Base-by-base conservation (phyloP, 2,113 vertebrate species). In the Cyprinodon tularosa region DNA sequence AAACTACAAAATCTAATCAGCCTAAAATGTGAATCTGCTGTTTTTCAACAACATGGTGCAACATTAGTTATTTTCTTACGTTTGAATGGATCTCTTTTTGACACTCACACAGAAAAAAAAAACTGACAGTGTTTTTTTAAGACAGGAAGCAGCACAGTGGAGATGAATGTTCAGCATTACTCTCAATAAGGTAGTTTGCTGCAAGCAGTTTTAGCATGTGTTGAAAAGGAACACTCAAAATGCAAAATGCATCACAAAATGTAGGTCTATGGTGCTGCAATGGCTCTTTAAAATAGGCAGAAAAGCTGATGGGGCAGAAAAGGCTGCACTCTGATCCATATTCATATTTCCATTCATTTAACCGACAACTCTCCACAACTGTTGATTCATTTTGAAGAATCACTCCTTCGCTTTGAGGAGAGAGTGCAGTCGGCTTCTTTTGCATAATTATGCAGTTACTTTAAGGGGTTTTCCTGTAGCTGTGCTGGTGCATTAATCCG, bases 301-400 rank as follows among this genome's bases (percentile, higher is more conserved):
- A 70, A 81, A 72, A 84, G 86, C 86, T 90, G 84, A 90, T 57
- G 2, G 69, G 37, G 81, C 84, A 87, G 69, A 86, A 88, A 85
- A 84, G 38, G 60, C 68, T 63, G 61, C 17, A 62, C 65, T 81
- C 74, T 83, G 50, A 90, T 87, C 81, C 90, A 90, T 90, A 90
- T 90, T 90, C 89, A 89, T 86, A 84, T 81, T 87, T 84, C 75
- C 60, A 69, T 87, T 88, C 44, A 88, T 84, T 87, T 84, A 36
- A 85, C 79, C 20, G 37, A 74, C 68, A 83, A 84, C 78, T 84
- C 74, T 79, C 68, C 40, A 38, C 83, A 88, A 86, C 83, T 90
- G 81, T 88, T 90, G 83, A 88, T 87, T 78, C 74, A 70, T 82
- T 84, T 79, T 84, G 72, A 89, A 88, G 74, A 87, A 83, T 78